A percentile compares a stretch with the other conserved stretches of the same genome.
These are phyloP conservation scores for Callospermophilus lateralis DNA, from an alignment of 2,113 vertebrate species.

Conservation along the genomic window DNA sequence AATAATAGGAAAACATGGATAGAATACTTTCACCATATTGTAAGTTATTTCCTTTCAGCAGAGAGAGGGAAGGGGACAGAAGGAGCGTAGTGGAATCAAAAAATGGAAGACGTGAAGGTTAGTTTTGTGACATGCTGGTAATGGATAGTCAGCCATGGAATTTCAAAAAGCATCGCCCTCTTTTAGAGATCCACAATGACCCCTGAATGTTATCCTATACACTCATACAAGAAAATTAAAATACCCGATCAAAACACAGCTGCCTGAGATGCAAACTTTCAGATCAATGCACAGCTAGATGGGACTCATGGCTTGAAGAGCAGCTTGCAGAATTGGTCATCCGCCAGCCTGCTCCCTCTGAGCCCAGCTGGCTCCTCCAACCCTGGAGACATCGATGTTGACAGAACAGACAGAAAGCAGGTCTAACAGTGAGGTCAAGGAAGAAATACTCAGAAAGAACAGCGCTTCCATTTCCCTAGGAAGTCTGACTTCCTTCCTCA, in stretches of 20 bases:
- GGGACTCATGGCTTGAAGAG: neutral
- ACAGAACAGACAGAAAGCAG: neutral
- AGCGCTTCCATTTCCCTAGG: neutral
- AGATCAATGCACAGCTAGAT: neutral
- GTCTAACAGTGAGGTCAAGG: neutral
- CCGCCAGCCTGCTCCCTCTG: neutral
- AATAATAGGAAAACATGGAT: constrained; percentile 7
- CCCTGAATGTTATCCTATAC: neutral
- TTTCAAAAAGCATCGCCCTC: neutral
- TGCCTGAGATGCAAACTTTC: neutral
- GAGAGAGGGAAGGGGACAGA: too few species aligned
- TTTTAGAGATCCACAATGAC: neutral
- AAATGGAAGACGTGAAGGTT: constrained; percentile 20
- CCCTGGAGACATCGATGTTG: neutral
- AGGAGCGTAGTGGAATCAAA: neutral
- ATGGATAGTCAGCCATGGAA: neutral
- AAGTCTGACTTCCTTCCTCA: neutral
- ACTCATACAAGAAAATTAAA: neutral
- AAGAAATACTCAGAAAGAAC: neutral
- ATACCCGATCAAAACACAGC: neutral
- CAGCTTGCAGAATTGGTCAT: neutral
- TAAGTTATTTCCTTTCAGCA: neutral
- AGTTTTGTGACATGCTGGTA: neutral
- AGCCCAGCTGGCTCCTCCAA: neutral
- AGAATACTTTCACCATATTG: neutral